phyloP scores from a whole-genome alignment of 2,888 invertebrate species.

The Ectropis crepuscularia region DNA sequence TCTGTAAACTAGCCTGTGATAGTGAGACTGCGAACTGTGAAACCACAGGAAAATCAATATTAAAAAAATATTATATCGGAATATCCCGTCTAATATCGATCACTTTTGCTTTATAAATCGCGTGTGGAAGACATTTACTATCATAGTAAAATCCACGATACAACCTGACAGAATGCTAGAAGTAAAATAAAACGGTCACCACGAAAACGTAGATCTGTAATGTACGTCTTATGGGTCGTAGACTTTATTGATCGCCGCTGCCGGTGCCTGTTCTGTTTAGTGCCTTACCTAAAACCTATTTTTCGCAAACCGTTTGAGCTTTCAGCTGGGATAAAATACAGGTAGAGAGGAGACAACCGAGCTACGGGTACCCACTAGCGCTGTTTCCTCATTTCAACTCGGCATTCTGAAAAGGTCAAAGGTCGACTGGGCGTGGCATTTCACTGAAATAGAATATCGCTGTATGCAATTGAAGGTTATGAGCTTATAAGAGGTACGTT shows the following conservation, averaged over 20 bases:
- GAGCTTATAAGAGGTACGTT: constrained; percentile 30
- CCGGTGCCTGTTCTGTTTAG: constrained; percentile 32
- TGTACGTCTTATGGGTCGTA: constrained; percentile 41
- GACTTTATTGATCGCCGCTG: constrained; percentile 40
- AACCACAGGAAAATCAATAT: no score
- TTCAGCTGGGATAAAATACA: constrained; percentile 40
- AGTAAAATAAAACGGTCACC: constrained; percentile 35
- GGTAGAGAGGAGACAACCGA: constrained; percentile 38
- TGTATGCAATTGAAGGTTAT: constrained; percentile 44
- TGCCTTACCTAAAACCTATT: constrained; percentile 39
- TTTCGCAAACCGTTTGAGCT: constrained; percentile 42
- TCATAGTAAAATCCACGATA: no score
- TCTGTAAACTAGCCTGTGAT: no score
- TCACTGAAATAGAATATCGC: constrained; percentile 46
- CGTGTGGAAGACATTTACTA: no score
- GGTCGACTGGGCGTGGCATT: constrained; percentile 52
- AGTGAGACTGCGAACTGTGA: no score
- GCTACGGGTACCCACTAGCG: constrained; percentile 41
- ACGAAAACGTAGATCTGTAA: constrained; percentile 37
- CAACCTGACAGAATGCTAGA: constrained; percentile 14
- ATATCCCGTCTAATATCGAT: no score
- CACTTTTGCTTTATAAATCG: no score
- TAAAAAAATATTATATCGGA: no score
- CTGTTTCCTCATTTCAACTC: constrained; percentile 45
- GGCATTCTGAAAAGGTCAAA: constrained; percentile 48